Conservation (phyloP, 2,888 invertebrate genomes). For the Malthinus flaveolus region DNA sequence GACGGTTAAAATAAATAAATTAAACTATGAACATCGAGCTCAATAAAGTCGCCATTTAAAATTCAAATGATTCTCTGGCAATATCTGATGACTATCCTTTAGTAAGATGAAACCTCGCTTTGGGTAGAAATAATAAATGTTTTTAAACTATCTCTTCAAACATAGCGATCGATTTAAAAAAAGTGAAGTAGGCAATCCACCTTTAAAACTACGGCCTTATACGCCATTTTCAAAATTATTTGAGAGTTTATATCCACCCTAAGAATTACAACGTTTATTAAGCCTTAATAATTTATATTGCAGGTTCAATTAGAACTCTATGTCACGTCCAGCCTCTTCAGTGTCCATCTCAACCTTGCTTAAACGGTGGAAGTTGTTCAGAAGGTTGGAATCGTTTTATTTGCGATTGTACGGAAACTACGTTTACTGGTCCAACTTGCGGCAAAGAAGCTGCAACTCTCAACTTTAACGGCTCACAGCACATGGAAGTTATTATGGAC, state of each 20-base stretch:
- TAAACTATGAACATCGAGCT: too few relatives aligned
- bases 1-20: too few relatives aligned
- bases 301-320: constrained; percentile 86
- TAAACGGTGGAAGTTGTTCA: constrained; percentile 83
- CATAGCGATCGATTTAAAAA: too few relatives aligned
- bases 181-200: too few relatives aligned
- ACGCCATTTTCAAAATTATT: background rate
- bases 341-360: constrained; percentile 84
- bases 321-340: constrained; percentile 83
- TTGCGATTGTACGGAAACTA: constrained; percentile 90
- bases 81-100: too few relatives aligned
- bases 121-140: too few relatives aligned
- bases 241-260: background rate
- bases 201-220: too few relatives aligned
- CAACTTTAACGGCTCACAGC: constrained; percentile 86
- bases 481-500: constrained; percentile 61
- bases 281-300: constrained; percentile 24
- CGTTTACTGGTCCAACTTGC: constrained; percentile 89
- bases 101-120: too few relatives aligned
- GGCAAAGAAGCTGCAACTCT: constrained; percentile 87
- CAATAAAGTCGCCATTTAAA: too few relatives aligned
- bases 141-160: too few relatives aligned
- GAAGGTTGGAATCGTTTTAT: constrained; percentile 93
- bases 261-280: background rate
- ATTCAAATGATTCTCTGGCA: too few relatives aligned